Conservation (phyloP, 1,140 invertebrate species). For the Laupala kohalensis region DNA sequence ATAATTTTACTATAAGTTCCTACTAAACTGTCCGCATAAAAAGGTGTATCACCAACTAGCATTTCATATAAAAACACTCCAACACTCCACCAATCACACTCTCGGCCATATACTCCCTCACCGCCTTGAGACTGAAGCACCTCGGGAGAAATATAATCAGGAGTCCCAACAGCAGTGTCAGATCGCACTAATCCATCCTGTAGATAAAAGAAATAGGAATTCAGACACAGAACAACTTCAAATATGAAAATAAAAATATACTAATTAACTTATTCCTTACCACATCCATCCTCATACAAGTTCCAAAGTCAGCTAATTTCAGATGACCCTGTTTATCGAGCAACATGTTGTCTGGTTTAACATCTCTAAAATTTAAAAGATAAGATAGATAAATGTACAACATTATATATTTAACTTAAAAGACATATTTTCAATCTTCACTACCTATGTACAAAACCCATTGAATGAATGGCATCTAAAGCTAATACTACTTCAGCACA, state of each 20-base stretch:
- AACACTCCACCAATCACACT: slow-evolving; percentile 99
- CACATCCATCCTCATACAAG: slow-evolving; percentile 94
- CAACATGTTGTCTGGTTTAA: slow-evolving; percentile 99
- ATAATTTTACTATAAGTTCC: slow-evolving; percentile 97
- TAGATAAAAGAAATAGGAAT: slow-evolving; percentile 4
- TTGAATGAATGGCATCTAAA: slow-evolving; percentile 93
- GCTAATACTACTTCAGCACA: slow-evolving; percentile 97
- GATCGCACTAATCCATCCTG: slow-evolving; percentile 87
- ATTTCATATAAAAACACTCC: slow-evolving; percentile 98
- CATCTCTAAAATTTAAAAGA: slow-evolving; percentile 64
- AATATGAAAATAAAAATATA: background rate
- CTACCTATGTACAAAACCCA: slow-evolving; percentile 93
- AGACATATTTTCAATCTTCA: background rate
- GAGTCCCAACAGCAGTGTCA: slow-evolving; percentile 96
- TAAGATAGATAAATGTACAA: no score
- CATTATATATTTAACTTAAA: background rate
- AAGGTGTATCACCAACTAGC: slow-evolving; percentile 96
- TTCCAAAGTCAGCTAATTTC: slow-evolving; percentile 97
- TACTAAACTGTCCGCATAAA: slow-evolving; percentile 91
- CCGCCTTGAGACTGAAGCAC: slow-evolving; percentile 94
- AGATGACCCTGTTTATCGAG: slow-evolving; percentile 88
- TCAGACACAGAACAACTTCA: no score
- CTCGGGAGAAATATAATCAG: slow-evolving; percentile 98
- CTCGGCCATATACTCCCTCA: slow-evolving; percentile 86
- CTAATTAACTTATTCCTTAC: slow-evolving; percentile 29